Percentiles rank a stretch among this genome's conserved stretches.
Conservation (phyloP, 35 echinoderm and acorn worm species). For the Lytechinus variegatus region DNA sequence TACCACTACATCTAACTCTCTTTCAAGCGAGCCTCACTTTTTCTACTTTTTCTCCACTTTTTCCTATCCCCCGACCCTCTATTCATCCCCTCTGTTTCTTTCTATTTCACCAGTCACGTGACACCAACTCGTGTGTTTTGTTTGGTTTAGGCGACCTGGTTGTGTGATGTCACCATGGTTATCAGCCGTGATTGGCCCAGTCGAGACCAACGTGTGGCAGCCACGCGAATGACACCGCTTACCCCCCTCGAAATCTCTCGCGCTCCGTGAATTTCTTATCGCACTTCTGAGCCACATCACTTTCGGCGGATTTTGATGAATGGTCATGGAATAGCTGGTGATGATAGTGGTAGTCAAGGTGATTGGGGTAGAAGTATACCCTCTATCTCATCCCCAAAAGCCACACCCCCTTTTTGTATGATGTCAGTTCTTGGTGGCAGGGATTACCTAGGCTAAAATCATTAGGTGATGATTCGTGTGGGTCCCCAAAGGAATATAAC, state of each 20-base stretch:
- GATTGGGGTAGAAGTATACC: not conserved
- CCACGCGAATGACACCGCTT: conserved; percentile 22
- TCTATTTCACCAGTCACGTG: not conserved
- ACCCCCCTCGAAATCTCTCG: conserved; percentile 7
- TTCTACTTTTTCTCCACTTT: not conserved
- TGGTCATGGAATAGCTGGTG: not conserved
- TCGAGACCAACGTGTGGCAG: conserved; percentile 13
- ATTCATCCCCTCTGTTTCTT: not conserved
- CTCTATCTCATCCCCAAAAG: not conserved
- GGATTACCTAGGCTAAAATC: not conserved
- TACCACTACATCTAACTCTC: not conserved
- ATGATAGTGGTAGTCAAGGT: not conserved
- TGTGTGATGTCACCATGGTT: conserved; percentile 31
- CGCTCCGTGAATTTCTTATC: not conserved
- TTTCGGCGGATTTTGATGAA: not conserved
- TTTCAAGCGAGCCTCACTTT: not conserved
- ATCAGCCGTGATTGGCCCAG: conserved; percentile 42
- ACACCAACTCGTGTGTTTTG: conserved; percentile 5
- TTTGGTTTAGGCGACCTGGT: conserved; percentile 1
- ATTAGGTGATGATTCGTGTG: not conserved
- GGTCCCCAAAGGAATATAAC: not conserved
- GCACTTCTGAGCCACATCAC: not conserved
- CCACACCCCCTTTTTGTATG: not conserved
- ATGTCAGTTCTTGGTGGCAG: not conserved
- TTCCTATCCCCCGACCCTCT: not conserved